Percentiles rank a stretch among this genome's conserved stretches.
Evolutionary conservation across 2,888 invertebrate genomes (phyloP).

Genomic region (Dendrolimus houi): DNA sequence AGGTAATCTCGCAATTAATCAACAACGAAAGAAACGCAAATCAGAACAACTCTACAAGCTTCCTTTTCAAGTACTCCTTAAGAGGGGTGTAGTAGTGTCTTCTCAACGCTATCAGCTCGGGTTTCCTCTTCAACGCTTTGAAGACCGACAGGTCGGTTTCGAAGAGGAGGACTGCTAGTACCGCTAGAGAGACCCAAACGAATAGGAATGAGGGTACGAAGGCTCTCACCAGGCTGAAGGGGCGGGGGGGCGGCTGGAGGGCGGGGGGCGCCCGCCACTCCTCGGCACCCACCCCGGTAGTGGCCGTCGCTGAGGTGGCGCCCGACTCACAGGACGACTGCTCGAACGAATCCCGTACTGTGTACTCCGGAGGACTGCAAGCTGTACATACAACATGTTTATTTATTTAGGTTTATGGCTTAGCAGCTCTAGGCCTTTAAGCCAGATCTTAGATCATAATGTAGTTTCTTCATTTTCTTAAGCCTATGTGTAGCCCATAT

Average conservation of each 20-base stretch:
- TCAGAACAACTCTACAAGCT: constrained; percentile 79
- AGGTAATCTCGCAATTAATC: background rate
- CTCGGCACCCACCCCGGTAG: constrained; percentile 67
- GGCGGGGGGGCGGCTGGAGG: constrained; percentile 32
- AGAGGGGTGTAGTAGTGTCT: constrained; percentile 90
- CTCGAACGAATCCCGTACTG: constrained; percentile 82
- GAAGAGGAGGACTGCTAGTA: constrained; percentile 82
- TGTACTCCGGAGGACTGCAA: constrained; percentile 71
- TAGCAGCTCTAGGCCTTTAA: too few relatives aligned
- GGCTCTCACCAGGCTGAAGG: constrained; percentile 80
- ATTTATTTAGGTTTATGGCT: too few relatives aligned
- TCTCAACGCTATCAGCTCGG: constrained; percentile 85
- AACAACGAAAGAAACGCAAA: constrained; percentile 20
- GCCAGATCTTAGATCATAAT: too few relatives aligned
- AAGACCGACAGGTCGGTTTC: constrained; percentile 87
- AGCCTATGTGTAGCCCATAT: too few relatives aligned
- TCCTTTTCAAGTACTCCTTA: constrained; percentile 83
- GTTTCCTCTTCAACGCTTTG: constrained; percentile 81
- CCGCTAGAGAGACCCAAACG: constrained; percentile 81
- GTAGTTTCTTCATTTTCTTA: too few relatives aligned
- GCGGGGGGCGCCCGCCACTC: constrained; percentile 37
- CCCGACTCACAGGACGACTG: constrained; percentile 89
- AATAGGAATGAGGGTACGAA: constrained; percentile 87
- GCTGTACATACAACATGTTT: constrained; percentile 31
- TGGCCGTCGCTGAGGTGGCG: constrained; percentile 61